Evolutionary conservation across 2,888 invertebrate species (phyloP).

Genomic region (Taenaris catops): DNA sequence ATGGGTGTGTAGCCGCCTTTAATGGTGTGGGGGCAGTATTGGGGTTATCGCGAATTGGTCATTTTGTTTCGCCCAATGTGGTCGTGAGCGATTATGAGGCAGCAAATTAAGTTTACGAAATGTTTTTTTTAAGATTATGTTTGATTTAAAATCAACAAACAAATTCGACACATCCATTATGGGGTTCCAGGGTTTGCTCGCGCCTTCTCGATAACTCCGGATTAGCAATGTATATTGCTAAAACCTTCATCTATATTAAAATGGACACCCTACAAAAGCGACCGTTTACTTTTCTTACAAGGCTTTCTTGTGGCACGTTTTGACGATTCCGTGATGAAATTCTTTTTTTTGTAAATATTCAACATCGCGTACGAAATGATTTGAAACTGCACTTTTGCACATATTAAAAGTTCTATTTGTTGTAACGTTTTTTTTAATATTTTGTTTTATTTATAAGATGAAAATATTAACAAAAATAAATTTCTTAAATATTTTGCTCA

Average conservation of each 20-base stretch:
- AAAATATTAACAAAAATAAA: too few species aligned
- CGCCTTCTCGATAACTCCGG: too few species aligned
- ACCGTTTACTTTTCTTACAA: constrained; percentile 22
- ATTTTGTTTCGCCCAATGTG: constrained; percentile 17
- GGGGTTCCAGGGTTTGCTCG: too few species aligned
- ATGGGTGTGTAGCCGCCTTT: constrained; percentile 12
- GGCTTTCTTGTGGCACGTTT: constrained; percentile 34
- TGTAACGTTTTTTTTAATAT: too few species aligned
- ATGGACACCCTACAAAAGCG: constrained; percentile 16
- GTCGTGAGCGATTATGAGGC: constrained; percentile 19
- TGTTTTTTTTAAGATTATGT: too few species aligned
- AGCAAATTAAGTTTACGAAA: too few species aligned
- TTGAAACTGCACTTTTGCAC: constrained; percentile 12
- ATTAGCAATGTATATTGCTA: too few species aligned
- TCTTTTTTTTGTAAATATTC: constrained; percentile 23
- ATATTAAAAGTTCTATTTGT: constrained; percentile 7
- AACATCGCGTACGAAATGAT: constrained; percentile 16
- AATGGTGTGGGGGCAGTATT: constrained; percentile 20
- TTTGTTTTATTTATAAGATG: too few species aligned
- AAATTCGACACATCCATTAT: too few species aligned
- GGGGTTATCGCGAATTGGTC: constrained; percentile 24
- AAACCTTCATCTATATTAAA: too few species aligned
- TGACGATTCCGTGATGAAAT: constrained; percentile 41
- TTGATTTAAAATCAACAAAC: too few species aligned
- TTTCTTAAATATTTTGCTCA: too few species aligned